Percentiles rank a stretch among this genome's conserved stretches.
Evolutionary conservation across 2,797 vertebrate species (phyloP).

Genomic region (Ficedula albicollis): DNA sequence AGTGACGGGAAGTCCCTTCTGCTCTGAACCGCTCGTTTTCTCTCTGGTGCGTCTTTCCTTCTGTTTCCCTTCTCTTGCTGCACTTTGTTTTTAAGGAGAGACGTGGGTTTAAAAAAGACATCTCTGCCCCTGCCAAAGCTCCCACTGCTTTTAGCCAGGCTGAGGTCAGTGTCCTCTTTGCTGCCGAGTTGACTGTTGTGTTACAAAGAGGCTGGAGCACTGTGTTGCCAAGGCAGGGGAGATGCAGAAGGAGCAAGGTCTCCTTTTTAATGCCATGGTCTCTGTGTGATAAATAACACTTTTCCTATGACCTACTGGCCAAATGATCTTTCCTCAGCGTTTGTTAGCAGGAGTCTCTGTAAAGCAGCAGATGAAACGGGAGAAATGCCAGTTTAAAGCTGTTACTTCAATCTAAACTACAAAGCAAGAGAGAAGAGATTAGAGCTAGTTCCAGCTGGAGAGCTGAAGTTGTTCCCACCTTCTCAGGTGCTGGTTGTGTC

Average conservation of each 20-base stretch:
- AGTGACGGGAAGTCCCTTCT: not conserved
- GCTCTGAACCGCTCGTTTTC: not conserved
- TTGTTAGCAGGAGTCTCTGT: conserved; percentile 38
- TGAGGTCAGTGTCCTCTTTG: conserved; percentile 25
- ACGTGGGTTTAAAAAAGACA: not conserved
- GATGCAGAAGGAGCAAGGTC: conserved; percentile 18
- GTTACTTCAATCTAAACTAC: conserved; percentile 25
- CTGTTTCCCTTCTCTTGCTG: not conserved
- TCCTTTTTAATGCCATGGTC: conserved; percentile 13
- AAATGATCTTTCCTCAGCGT: conserved; percentile 23
- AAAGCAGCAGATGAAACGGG: conserved; percentile 36
- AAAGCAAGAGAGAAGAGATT: conserved; percentile 8
- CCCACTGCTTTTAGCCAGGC: not conserved
- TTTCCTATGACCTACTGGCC: conserved; percentile 39
- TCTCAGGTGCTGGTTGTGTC: not conserved
- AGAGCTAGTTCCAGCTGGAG: not conserved
- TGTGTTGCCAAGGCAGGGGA: not conserved
- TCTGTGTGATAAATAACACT: conserved; percentile 42
- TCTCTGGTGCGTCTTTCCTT: not conserved
- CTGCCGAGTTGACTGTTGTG: not conserved
- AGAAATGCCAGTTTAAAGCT: conserved; percentile 44
- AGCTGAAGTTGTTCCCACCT: not conserved
- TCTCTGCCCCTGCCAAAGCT: not conserved
- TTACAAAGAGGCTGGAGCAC: conserved; percentile 15
- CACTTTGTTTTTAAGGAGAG: not conserved